A percentile compares a stretch with the other conserved stretches of the same genome.
These are phyloP conservation scores for Paradisaea rubra DNA, from an alignment of 2,113 vertebrate species.

Conservation along the genomic window DNA sequence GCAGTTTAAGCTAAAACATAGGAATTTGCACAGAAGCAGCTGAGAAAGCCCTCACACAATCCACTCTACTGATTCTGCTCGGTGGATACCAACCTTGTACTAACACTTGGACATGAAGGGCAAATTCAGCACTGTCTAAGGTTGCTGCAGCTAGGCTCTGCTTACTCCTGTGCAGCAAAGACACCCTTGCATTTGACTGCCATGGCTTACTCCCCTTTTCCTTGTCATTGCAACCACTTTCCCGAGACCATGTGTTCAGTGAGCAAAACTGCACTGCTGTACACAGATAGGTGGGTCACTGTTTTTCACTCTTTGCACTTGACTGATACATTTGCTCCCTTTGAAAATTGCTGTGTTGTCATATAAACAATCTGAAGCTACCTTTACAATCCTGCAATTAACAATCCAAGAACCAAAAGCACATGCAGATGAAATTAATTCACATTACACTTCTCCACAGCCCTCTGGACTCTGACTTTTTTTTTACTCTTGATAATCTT, in stretches of 20 bases:
- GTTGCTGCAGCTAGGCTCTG: neutral
- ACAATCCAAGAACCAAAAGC: neutral
- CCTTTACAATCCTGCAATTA: neutral
- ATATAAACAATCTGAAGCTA: neutral
- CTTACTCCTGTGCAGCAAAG: neutral
- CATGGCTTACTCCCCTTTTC: neutral
- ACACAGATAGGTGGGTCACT: neutral
- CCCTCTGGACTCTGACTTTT: neutral
- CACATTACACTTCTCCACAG: neutral
- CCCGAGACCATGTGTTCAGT: neutral
- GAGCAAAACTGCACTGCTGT: neutral
- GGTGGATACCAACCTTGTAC: neutral
- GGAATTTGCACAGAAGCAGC: neutral
- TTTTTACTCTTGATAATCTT: neutral
- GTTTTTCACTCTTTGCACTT: neutral
- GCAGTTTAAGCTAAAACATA: neutral
- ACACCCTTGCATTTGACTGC: neutral
- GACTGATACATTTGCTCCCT: neutral
- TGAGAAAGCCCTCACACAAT: neutral
- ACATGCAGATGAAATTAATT: neutral
- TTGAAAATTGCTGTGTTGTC: neutral
- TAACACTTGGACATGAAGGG: neutral
- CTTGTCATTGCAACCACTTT: neutral
- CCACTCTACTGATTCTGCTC: neutral
- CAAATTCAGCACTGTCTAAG: neutral